Evolutionary conservation across 2,797 vertebrate species (phyloP).

Genomic region (Acanthornis magna): DNA sequence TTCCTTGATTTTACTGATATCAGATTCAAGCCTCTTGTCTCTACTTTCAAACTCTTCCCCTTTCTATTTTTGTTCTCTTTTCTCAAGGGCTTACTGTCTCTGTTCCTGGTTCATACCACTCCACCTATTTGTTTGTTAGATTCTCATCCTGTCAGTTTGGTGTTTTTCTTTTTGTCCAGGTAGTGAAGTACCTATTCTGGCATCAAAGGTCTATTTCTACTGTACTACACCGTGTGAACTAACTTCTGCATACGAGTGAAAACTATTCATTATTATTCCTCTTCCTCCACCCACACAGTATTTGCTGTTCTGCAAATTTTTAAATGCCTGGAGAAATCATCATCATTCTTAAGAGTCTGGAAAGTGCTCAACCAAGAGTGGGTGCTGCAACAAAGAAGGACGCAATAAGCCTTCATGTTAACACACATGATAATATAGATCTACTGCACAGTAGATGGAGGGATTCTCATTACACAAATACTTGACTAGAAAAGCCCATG

Average conservation of each 20-base stretch:
- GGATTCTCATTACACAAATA: not conserved
- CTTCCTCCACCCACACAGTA: not conserved
- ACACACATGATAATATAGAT: not conserved
- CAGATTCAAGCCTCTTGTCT: not conserved
- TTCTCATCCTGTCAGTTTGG: not conserved
- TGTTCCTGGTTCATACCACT: not conserved
- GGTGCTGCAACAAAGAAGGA: not conserved
- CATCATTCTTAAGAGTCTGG: not conserved
- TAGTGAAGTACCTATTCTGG: not conserved
- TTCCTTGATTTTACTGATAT: not conserved
- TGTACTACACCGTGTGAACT: not conserved
- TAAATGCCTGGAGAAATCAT: constrained; percentile 5
- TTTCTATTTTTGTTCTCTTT: not conserved
- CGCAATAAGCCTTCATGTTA: not conserved
- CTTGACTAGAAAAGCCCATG: not conserved
- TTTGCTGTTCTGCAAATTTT: not conserved
- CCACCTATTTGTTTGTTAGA: not conserved
- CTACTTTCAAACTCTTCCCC: not conserved
- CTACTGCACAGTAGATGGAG: not conserved
- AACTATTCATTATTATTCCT: not conserved
- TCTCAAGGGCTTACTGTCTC: not conserved
- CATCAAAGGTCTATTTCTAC: not conserved
- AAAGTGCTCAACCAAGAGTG: not conserved
- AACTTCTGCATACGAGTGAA: not conserved
- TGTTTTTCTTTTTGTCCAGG: not conserved